phyloP scores from a whole-genome alignment of 2,888 invertebrate genomes.

The Lamellibrachia satsuma region DNA sequence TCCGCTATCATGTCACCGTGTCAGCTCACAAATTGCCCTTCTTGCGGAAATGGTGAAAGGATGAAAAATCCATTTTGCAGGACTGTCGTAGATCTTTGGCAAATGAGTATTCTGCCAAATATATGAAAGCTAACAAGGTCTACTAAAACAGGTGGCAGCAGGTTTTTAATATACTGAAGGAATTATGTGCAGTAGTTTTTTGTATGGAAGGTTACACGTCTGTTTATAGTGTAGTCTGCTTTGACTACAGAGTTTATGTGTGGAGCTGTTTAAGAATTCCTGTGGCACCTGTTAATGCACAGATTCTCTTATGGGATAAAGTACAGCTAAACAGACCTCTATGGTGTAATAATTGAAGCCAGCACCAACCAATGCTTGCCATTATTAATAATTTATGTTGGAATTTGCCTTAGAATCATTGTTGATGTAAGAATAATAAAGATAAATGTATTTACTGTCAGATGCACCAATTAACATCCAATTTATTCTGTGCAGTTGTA shows the following conservation, averaged over 20 bases:
- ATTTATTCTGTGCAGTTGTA: neutral
- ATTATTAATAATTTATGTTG: neutral
- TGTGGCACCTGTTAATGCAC: neutral
- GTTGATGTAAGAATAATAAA: neutral
- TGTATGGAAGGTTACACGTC: neutral
- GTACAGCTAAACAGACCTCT: neutral
- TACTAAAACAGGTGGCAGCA: neutral
- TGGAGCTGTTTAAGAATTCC: neutral
- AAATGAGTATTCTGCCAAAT: neutral
- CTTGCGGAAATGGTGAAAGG: slow-evolving; percentile 10
- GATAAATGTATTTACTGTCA: neutral
- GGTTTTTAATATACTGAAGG: neutral
- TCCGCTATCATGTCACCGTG: neutral
- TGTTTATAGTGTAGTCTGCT: neutral
- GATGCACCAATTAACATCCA: neutral
- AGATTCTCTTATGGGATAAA: neutral
- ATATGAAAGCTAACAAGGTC: neutral
- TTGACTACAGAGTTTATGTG: neutral
- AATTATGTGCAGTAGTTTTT: neutral
- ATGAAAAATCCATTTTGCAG: neutral
- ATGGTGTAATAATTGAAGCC: neutral
- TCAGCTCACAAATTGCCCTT: neutral
- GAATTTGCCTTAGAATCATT: neutral
- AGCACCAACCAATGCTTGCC: neutral
- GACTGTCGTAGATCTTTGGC: neutral